Base-by-base conservation (phyloP, 2,113 vertebrate species). In the Lutjanus erythropterus region DNA sequence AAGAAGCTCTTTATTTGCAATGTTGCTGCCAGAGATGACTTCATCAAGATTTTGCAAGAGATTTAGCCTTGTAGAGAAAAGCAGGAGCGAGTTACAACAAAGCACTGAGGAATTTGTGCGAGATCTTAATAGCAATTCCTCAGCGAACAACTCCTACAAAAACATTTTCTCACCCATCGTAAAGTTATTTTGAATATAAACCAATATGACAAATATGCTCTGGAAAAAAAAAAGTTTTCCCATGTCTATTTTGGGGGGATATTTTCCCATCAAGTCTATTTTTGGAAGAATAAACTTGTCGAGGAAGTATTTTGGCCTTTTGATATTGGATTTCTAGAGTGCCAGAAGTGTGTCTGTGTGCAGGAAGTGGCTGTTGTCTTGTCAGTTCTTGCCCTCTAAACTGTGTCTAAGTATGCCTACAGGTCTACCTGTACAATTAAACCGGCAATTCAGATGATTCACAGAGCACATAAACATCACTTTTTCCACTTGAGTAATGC, bases 361-460 rank as follows among this genome's bases (percentile, higher is more conserved):
- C 76, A 44, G 71, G 71, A 91, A 85, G 62, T 60, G 37, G 56
- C 49, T 72, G 71, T 29, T 53, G 44, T 91, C 92, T 89, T 91
- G 93, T 93, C 78, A 79, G 81, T 89, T 93, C 91, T 89, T 91
- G 92, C 81, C 87, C 75, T 78, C 67, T 60, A 61, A 88, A 86
- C 70, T 50, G 64, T 85, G 58, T 84, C 55, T 65, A 73, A 81
- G 72, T 61, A 33, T 78, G 72, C 65, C 67, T 77, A 76, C 71
- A 83, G 81, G 71, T 83, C 78, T 74, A 73, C 84, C 89, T 76
- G 78, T 87, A 60, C 88, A 92, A 87, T 92, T 84, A 91, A 80
- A 85, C 53, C 19, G 5, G 65, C 85, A 78, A 75, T 73, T 86
- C 64, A 78, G 56, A 70, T 91, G 89, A 91, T 86, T 89, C 89